These are phyloP conservation scores for Danaus plexippus DNA, from an alignment of 1,140 invertebrate genomes.

Conservation along the genomic window DNA sequence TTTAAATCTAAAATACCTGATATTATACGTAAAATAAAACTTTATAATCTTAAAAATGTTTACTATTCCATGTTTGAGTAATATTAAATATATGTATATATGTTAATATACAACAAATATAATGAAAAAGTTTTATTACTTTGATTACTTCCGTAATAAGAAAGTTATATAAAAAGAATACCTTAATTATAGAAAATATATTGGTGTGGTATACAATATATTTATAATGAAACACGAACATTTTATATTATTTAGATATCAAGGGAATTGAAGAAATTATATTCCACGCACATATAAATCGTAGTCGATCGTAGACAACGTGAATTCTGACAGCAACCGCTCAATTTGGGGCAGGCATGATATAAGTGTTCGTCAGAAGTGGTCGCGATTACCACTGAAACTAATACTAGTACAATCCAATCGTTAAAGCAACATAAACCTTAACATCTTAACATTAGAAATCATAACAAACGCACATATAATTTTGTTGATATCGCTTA, in stretches of 20 bases:
- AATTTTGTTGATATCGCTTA: slow-evolving; percentile 37
- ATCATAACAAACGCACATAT: slow-evolving; percentile 27
- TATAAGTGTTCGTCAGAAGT: slow-evolving; percentile 65
- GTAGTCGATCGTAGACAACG: slow-evolving; percentile 42
- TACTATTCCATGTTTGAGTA: no score
- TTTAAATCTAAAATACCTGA: slow-evolving; percentile 30
- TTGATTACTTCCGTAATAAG: no score
- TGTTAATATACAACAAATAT: no score
- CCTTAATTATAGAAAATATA: no score
- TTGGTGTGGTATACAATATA: no score
- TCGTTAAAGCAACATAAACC: slow-evolving; percentile 26
- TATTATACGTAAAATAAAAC: no score
- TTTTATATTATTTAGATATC: slow-evolving; percentile 2
- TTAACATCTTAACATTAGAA: slow-evolving; percentile 37
- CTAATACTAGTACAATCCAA: slow-evolving; percentile 22
- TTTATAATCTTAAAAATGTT: no score
- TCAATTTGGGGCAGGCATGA: slow-evolving; percentile 59
- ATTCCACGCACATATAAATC: slow-evolving; percentile 53
- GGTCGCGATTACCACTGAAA: slow-evolving; percentile 55
- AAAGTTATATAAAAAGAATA: no score
- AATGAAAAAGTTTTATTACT: no score
- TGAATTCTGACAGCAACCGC: slow-evolving; percentile 59
- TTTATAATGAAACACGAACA: no score
- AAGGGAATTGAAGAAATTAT: slow-evolving; percentile 60
- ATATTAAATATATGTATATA: no score